A percentile compares a stretch with the other conserved stretches of the same genome.
These are phyloP conservation scores for Alcis repandata DNA, from an alignment of 2,888 invertebrate species.

Conservation along the genomic window DNA sequence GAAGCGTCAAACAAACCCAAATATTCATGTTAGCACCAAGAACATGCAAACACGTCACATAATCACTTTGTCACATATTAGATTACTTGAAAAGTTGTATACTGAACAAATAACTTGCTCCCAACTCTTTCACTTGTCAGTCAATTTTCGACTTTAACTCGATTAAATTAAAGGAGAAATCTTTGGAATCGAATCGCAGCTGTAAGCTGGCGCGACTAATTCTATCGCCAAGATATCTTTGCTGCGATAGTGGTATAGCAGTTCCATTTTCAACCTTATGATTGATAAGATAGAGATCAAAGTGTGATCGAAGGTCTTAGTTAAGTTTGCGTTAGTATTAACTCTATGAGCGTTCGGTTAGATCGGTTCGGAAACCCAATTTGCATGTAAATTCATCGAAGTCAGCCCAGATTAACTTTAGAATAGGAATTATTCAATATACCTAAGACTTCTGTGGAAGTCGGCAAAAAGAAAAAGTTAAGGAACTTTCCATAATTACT, in stretches of 20 bases:
- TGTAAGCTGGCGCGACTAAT: constrained; percentile 64
- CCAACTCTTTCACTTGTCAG: constrained; percentile 17
- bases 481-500: background rate
- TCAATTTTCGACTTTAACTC: constrained; percentile 48
- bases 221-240: constrained; percentile 52
- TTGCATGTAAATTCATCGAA: constrained; percentile 82
- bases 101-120: constrained; percentile 47
- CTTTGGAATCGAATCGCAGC: constrained; percentile 49
- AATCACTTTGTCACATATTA: constrained; percentile 60
- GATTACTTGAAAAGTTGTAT: constrained; percentile 64
- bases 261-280: constrained; percentile 44
- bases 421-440: constrained; percentile 64
- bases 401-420: constrained; percentile 77
- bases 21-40: constrained; percentile 11
- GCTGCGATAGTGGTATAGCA: constrained; percentile 2
- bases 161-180: constrained; percentile 45
- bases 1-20: background rate
- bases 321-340: constrained; percentile 61
- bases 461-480: constrained; percentile 7
- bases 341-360: constrained; percentile 75
- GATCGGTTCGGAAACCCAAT: constrained; percentile 80
- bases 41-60: constrained; percentile 42
- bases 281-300: background rate
- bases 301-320: background rate
- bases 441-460: constrained; percentile 23